Conservation (phyloP, 2,888 invertebrate genomes). For the Agrotis puta region DNA sequence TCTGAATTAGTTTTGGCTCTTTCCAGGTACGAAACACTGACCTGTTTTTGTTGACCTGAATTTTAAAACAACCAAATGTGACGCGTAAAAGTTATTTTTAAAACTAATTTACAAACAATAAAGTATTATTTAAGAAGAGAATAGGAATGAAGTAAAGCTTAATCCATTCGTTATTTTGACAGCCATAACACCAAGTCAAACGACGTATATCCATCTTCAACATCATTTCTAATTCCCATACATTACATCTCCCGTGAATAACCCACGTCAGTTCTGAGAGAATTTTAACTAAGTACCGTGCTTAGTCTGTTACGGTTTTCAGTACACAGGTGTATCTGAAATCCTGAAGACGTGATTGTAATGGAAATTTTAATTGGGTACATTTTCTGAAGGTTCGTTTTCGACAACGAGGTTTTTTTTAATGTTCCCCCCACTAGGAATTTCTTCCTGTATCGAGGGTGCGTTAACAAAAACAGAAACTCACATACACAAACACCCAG, state of each 20-base stretch:
- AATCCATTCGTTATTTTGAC: not conserved
- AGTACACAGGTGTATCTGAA: slow-evolving; percentile 17
- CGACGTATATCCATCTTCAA: slow-evolving; percentile 1
- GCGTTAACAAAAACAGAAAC: no score
- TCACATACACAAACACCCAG: no score
- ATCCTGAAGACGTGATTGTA: slow-evolving; percentile 25
- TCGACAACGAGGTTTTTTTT: no score
- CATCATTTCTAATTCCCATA: slow-evolving; percentile 24
- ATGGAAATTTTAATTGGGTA: slow-evolving; percentile 4
- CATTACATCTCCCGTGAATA: slow-evolving; percentile 24
- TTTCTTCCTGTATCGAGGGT: no score
- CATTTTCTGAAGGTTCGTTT: not conserved
- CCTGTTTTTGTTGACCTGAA: no score
- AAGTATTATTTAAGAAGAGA: not conserved
- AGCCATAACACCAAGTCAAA: slow-evolving; percentile 4
- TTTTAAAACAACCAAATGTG: no score
- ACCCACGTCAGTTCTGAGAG: slow-evolving; percentile 29
- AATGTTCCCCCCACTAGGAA: no score
- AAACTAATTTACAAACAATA: no score
- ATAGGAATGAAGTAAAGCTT: not conserved
- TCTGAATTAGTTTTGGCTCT: no score
- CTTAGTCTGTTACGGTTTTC: not conserved
- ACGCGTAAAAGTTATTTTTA: no score
- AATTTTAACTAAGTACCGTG: slow-evolving; percentile 34
- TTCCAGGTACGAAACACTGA: no score